Percentiles rank a stretch among this genome's conserved stretches.
These are phyloP conservation scores for Phania funesta DNA, from an alignment of 2,888 invertebrate genomes.

Conservation along the genomic window DNA sequence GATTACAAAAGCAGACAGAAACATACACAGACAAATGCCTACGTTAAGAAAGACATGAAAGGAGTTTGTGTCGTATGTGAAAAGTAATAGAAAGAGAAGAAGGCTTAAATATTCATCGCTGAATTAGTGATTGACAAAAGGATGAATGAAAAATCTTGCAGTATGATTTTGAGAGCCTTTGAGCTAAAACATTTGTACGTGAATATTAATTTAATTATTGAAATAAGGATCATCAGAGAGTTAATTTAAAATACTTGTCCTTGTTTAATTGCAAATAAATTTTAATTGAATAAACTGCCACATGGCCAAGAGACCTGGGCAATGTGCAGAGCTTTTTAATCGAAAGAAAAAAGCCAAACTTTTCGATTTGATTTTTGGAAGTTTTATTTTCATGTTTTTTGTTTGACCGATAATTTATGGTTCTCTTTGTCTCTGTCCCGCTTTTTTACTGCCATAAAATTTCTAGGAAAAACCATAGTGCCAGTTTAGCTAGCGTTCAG, in stretches of 20 bases:
- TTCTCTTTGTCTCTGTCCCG: too few species aligned
- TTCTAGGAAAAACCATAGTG: too few species aligned
- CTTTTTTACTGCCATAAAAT: too few species aligned
- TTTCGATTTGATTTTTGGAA: too few species aligned
- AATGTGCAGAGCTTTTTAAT: too few species aligned
- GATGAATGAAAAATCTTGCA: background rate
- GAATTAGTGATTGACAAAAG: background rate
- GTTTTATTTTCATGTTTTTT: too few species aligned
- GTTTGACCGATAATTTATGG: too few species aligned
- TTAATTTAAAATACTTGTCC: background rate
- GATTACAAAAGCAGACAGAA: background rate
- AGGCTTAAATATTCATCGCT: slow-evolving; percentile 6
- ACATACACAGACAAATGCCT: background rate
- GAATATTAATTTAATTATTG: background rate
- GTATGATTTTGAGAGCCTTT: background rate
- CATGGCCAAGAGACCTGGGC: too few species aligned
- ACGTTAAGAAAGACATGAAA: background rate
- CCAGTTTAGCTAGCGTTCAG: too few species aligned
- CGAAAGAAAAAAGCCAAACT: too few species aligned
- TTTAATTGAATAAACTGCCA: background rate
- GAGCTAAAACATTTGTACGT: background rate
- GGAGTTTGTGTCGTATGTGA: background rate
- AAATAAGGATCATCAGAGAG: background rate
- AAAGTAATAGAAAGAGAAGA: background rate
- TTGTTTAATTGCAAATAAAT: background rate